phyloP scores from a whole-genome alignment of 1,140 invertebrate species.

The Caerostris darwini region DNA sequence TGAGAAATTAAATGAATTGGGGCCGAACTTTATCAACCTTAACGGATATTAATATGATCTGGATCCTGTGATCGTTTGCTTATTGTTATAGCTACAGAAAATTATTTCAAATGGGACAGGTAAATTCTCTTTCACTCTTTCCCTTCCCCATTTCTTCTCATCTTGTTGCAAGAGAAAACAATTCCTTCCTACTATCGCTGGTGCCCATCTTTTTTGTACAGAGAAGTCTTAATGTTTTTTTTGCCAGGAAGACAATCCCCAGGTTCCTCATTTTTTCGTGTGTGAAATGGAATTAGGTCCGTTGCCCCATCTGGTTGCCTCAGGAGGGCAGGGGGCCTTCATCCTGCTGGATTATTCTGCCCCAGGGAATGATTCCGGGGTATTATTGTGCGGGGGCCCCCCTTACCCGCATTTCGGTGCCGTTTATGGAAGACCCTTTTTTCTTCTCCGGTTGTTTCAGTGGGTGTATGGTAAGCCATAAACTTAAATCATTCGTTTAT shows the following conservation, averaged over 20 bases:
- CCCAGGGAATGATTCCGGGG: slow-evolving; percentile 34
- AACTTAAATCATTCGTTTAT: slow-evolving; percentile 40
- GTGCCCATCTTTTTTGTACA: background rate
- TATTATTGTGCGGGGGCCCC: slow-evolving; percentile 5
- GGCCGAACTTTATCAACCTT: no score
- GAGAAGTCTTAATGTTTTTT: slow-evolving; percentile 16
- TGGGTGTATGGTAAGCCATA: slow-evolving; percentile 20
- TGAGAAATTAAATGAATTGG: no score
- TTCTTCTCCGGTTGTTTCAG: background rate
- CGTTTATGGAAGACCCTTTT: slow-evolving; percentile 20
- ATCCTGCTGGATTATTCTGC: slow-evolving; percentile 40
- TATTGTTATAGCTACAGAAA: background rate
- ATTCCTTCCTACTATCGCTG: background rate
- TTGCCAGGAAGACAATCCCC: slow-evolving; percentile 23
- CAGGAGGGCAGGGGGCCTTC: background rate
- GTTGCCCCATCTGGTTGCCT: slow-evolving; percentile 42
- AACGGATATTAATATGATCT: no score
- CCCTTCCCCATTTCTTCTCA: background rate
- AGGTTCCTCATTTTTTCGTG: slow-evolving; percentile 43
- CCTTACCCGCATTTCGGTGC: slow-evolving; percentile 17
- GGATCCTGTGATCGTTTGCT: no score
- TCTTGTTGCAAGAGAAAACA: background rate
- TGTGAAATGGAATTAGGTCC: slow-evolving; percentile 28
- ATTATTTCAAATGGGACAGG: background rate
- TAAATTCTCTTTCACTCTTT: background rate